Percentiles rank a stretch among this genome's conserved stretches.
These are phyloP conservation scores for Tryphoninae sp. DNA, from an alignment of 2,888 invertebrate species.

Conservation along the genomic window DNA sequence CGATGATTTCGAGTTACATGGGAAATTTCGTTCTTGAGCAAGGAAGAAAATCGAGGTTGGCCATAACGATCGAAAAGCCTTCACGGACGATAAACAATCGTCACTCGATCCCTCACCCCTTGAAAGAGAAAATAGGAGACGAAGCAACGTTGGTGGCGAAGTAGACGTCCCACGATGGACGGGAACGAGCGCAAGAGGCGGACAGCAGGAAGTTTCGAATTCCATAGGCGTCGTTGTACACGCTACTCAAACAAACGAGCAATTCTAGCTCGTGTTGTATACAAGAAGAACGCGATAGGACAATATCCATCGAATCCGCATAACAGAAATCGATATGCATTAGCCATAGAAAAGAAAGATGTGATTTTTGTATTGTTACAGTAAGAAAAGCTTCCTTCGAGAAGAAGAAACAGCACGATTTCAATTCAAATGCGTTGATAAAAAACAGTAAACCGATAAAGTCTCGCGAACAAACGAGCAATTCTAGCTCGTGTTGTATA, in stretches of 20 bases:
- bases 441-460: background rate
- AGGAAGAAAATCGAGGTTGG: conserved; percentile 35
- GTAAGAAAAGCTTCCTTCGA: background rate
- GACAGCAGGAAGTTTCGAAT: conserved; percentile 54
- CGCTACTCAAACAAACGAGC: background rate
- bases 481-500: conserved; percentile 13
- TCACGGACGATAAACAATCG: conserved; percentile 48
- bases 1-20: conserved; percentile 35
- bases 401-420: background rate
- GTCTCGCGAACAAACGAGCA: background rate
- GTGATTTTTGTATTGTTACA: background rate
- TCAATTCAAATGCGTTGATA: background rate
- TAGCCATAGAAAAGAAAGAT: background rate
- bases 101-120: conserved; percentile 24
- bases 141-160: conserved; percentile 29
- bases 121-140: conserved; percentile 35
- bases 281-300: background rate
- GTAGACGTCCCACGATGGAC: conserved; percentile 18
- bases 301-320: conserved; percentile 3
- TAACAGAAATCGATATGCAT: background rate
- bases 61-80: conserved; percentile 7
- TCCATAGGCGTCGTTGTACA: conserved; percentile 34
- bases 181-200: conserved; percentile 21
- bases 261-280: conserved; percentile 12
- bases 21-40: conserved; percentile 44